phyloP scores from a whole-genome alignment of 2,888 invertebrate genomes.

The Lutraria lutraria region DNA sequence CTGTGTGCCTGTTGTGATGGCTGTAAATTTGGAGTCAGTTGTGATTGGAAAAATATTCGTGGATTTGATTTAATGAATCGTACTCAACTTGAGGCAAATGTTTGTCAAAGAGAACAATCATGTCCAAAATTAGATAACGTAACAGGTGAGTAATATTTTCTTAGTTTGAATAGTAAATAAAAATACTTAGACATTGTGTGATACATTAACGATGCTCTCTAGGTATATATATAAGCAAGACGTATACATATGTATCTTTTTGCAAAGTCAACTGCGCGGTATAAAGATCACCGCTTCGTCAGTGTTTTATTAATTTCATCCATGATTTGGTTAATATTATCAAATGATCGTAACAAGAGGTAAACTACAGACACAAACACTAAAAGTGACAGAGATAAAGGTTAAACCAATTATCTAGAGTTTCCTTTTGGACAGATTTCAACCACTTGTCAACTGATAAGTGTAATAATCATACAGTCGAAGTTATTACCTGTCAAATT shows the following conservation, averaged over 20 bases:
- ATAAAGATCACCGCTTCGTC: neutral
- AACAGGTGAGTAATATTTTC: neutral
- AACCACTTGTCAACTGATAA: neutral
- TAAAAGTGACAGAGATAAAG: neutral
- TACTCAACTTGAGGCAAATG: neutral
- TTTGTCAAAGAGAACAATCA: neutral
- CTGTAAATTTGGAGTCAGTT: neutral
- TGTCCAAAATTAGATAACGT: neutral
- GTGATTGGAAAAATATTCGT: neutral
- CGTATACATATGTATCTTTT: too few species aligned
- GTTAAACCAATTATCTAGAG: neutral
- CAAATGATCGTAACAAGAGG: neutral
- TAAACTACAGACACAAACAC: neutral
- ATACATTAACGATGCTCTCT: too few species aligned
- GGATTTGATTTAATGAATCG: neutral
- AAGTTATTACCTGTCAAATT: slow-evolving; percentile 9
- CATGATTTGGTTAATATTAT: neutral
- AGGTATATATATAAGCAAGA: too few species aligned
- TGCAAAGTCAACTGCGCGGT: neutral
- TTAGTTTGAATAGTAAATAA: neutral
- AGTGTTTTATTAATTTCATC: neutral
- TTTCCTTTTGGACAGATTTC: neutral
- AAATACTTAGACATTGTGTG: too few species aligned
- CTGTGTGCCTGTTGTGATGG: neutral
- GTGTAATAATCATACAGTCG: neutral